A percentile compares a stretch with the other conserved stretches of the same genome.
phyloP scores from a whole-genome alignment of 2,113 vertebrate genomes.

The Trogon melanurus region DNA sequence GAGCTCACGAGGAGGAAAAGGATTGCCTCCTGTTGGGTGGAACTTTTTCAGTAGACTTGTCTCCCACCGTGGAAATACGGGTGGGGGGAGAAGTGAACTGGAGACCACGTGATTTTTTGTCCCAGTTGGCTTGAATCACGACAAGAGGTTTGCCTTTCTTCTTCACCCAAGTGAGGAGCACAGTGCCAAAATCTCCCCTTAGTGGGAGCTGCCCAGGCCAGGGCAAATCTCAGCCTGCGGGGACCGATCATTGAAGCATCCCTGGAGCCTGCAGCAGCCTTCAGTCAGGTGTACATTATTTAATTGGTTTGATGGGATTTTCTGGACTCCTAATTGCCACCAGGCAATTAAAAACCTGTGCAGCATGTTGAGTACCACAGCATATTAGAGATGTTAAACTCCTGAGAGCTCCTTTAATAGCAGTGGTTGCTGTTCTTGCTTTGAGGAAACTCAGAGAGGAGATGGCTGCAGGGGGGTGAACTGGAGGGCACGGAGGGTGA shows the following conservation, averaged over 20 bases:
- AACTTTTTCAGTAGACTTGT: no score
- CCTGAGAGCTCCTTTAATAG: background rate
- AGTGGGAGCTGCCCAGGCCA: background rate
- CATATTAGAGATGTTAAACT: background rate
- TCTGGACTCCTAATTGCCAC: background rate
- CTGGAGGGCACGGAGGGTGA: background rate
- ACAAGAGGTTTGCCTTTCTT: background rate
- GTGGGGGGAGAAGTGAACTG: no score
- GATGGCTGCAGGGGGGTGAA: background rate
- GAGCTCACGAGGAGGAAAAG: no score
- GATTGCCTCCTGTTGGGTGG: no score
- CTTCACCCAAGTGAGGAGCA: background rate
- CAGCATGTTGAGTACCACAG: background rate
- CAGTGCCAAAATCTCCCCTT: background rate
- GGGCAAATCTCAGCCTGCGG: background rate
- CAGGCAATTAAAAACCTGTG: background rate
- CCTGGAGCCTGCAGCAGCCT: background rate
- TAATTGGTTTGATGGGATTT: conserved; percentile 28
- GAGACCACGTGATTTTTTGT: no score
- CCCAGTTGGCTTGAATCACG: no score
- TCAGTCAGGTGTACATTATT: background rate
- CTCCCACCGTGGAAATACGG: no score
- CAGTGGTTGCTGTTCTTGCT: background rate
- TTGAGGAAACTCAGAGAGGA: background rate
- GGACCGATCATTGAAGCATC: background rate